Base-by-base conservation (phyloP, 2,797 vertebrate species). In the Sebastiscus tertius region DNA sequence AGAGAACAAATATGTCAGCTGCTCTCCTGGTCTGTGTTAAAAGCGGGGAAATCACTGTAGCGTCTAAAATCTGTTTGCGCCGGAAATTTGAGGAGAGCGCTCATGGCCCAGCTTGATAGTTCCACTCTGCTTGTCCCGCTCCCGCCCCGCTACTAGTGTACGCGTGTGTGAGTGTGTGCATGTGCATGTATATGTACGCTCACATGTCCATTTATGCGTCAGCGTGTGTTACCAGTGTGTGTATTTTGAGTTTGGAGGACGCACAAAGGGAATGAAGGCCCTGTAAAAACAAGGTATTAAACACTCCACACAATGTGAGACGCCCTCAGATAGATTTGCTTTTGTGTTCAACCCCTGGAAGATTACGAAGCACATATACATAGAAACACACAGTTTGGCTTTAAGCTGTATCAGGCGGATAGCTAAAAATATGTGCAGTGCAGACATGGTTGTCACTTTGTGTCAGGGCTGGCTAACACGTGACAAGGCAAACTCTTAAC, bases 81-180 rank as follows among this genome's bases (percentile, higher is more conserved):
- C 66, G 42, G 65, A 87, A 89, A 85, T 92, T 91, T 84, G 79
- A 82, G 80, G 87, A 81, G 81, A 65, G 79, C 59, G 33, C 87
- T 84, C 64, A 52, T 90, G 87, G 83, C 81, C 79, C 33, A 1
- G 81, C 83, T 64, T 54, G 91, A 94, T 94, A 90, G 94, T 93
- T 93, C 93, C 91, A 91, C 83, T 92, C 88, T 77, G 87, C 84
- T 91, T 86, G 77, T 81, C 82, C 34, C 11, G 18, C 65, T 76
- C 54, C 24, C n/a, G 16, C 31, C 34, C 54, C 67, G 39, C 49
- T 46, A 26, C 63, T 24, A 3, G 56, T 59, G 49, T 69, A 59
- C 55, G 55, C 59, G 66, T 64, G 58, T 58, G 63, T 61, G 54
- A 65, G 62, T 22, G 54, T 59, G 55, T 31, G 58, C 10, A 14